phyloP scores from a whole-genome alignment of 1,140 invertebrate species.

The Pogonus chalceus region DNA sequence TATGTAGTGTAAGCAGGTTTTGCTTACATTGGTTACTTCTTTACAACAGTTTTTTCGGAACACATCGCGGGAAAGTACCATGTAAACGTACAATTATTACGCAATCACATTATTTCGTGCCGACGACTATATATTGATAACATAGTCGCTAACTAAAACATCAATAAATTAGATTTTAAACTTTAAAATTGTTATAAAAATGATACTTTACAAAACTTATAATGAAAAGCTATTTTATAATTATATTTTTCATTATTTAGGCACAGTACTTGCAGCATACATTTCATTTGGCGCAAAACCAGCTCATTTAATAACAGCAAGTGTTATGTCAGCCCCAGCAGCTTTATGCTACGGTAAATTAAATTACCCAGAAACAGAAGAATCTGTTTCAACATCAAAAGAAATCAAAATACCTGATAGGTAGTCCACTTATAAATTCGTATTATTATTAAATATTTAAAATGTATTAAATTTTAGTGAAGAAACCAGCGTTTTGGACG shows the following conservation, averaged over 20 bases:
- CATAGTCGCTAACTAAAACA: too few relatives aligned
- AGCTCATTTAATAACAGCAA: constrained; percentile 75
- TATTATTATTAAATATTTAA: neutral
- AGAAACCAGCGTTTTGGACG: constrained; percentile 76
- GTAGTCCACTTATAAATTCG: constrained; percentile 50
- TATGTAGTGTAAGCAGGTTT: too few relatives aligned
- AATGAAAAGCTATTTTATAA: too few relatives aligned
- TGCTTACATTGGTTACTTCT: too few relatives aligned
- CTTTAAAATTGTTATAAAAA: too few relatives aligned
- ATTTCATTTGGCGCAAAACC: constrained; percentile 81
- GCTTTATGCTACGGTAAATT: constrained; percentile 83
- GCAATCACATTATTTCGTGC: too few relatives aligned
- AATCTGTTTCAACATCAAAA: constrained; percentile 57
- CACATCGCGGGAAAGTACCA: too few relatives aligned
- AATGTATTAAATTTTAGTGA: constrained; percentile 43
- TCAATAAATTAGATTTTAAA: constrained; percentile 2
- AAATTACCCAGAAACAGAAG: constrained; percentile 80
- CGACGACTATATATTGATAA: too few relatives aligned
- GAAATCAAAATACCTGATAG: constrained; percentile 51
- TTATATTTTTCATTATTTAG: constrained; percentile 34
- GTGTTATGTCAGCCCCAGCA: constrained; percentile 91
- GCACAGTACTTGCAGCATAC: constrained; percentile 84
- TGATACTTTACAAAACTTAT: too few relatives aligned
- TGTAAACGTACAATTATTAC: too few relatives aligned
- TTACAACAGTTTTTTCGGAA: too few relatives aligned